A percentile compares a stretch with the other conserved stretches of the same genome.
Conservation (phyloP, 2,888 invertebrate genomes). For the Cordilura impudica region DNA sequence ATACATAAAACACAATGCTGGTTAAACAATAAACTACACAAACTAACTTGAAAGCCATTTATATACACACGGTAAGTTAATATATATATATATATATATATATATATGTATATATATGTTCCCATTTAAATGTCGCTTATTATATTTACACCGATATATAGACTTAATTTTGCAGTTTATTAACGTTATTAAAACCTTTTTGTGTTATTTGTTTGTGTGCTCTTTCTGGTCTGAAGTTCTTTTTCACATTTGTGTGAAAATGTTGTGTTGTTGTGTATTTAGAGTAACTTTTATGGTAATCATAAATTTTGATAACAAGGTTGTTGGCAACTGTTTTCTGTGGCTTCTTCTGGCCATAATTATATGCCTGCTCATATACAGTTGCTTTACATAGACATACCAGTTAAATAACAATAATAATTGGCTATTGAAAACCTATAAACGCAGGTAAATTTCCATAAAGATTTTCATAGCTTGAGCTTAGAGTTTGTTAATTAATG, state of each 20-base stretch:
- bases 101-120: no score
- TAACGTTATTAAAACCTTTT: background rate
- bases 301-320: conserved; percentile 45
- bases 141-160: background rate
- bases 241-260: background rate
- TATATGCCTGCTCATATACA: conserved; percentile 43
- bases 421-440: conserved; percentile 49
- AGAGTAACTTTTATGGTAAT: conserved; percentile 28
- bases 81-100: no score
- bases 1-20: conserved; percentile 22
- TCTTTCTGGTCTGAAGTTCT: background rate
- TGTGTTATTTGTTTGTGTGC: background rate
- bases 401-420: conserved; percentile 50
- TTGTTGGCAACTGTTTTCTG: background rate
- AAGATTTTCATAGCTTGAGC: conserved; percentile 18
- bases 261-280: conserved; percentile 30
- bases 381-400: no score
- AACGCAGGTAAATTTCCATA: conserved; percentile 46
- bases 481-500: background rate
- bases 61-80: no score
- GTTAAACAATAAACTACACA: background rate
- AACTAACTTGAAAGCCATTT: background rate
- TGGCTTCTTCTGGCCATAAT: background rate
- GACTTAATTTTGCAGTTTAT: conserved; percentile 15
- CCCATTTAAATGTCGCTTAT: background rate